Percentiles rank a stretch among this genome's conserved stretches.
These are phyloP conservation scores for Oreonectes daqikongensis DNA, from an alignment of 2,797 vertebrate genomes.

Conservation along the genomic window DNA sequence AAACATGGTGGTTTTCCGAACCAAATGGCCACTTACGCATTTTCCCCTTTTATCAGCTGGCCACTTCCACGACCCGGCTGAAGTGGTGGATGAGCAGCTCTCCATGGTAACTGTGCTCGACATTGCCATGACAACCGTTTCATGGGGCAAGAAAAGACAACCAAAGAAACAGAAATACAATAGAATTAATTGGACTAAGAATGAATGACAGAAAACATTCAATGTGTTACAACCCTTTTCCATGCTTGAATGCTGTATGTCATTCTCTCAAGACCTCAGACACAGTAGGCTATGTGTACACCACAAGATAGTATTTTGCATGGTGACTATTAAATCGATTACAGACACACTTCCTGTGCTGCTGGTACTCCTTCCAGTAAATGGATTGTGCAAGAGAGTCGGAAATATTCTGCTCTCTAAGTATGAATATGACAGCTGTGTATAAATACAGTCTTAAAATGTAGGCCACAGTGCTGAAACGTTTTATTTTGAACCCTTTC, in stretches of 20 bases:
- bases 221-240: not conserved
- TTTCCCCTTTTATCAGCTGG: slow-evolving; percentile 41
- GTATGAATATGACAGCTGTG: slow-evolving; percentile 19
- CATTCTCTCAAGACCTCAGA: slow-evolving; percentile 10
- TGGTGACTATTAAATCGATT: slow-evolving; percentile 10
- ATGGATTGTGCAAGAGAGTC: slow-evolving; percentile 24
- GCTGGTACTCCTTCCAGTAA: not conserved
- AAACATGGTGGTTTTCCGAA: slow-evolving; percentile 43
- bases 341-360: slow-evolving; percentile 14
- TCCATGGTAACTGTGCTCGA: slow-evolving; percentile 80
- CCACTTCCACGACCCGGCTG: slow-evolving; percentile 59
- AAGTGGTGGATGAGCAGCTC: slow-evolving; percentile 67
- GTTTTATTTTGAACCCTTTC: not conserved
- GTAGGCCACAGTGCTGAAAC: not conserved
- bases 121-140: slow-evolving; percentile 81
- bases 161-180: slow-evolving; percentile 49
- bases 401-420: not conserved
- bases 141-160: slow-evolving; percentile 62
- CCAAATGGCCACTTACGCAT: slow-evolving; percentile 20
- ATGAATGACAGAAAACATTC: slow-evolving; percentile 6
- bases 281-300: not conserved
- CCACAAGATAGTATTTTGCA: slow-evolving; percentile 1
- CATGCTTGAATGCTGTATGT: not conserved
- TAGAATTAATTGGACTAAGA: slow-evolving; percentile 21
- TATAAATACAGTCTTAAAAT: not conserved